Conservation (phyloP, 2,888 invertebrate species). For the Calameuta filiformis region DNA sequence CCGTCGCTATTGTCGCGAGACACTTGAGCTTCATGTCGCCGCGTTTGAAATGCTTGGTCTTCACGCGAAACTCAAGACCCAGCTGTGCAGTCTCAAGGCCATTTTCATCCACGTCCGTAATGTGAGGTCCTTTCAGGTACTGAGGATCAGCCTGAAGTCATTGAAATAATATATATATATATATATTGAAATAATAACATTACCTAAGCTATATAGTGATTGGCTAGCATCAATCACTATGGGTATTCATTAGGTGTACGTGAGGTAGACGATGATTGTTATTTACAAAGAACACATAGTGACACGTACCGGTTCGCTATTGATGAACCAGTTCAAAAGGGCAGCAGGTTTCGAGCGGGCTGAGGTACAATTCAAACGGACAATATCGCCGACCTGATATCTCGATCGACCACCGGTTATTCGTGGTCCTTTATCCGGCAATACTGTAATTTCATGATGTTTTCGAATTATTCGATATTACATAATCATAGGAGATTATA, state of each 20-base stretch:
- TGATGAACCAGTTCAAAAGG: constrained; percentile 72
- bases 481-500: not conserved
- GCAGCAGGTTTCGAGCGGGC: constrained; percentile 73
- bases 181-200: not conserved
- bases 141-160: constrained; percentile 41
- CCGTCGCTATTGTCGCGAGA: constrained; percentile 85
- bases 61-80: constrained; percentile 83
- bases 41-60: constrained; percentile 81
- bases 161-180: not conserved
- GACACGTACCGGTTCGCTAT: constrained; percentile 68
- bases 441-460: constrained; percentile 61
- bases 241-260: not conserved
- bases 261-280: not conserved
- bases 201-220: not conserved
- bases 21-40: constrained; percentile 91
- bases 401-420: constrained; percentile 71
- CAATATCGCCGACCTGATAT: constrained; percentile 72
- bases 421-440: constrained; percentile 72
- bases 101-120: constrained; percentile 66
- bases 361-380: constrained; percentile 73
- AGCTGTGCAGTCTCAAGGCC: constrained; percentile 81
- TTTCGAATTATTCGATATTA: not conserved
- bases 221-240: not conserved
- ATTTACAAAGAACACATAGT: not conserved
- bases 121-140: constrained; percentile 64